These are phyloP conservation scores for Trichoplusia ni DNA, from an alignment of 1,140 invertebrate species.

Conservation along the genomic window DNA sequence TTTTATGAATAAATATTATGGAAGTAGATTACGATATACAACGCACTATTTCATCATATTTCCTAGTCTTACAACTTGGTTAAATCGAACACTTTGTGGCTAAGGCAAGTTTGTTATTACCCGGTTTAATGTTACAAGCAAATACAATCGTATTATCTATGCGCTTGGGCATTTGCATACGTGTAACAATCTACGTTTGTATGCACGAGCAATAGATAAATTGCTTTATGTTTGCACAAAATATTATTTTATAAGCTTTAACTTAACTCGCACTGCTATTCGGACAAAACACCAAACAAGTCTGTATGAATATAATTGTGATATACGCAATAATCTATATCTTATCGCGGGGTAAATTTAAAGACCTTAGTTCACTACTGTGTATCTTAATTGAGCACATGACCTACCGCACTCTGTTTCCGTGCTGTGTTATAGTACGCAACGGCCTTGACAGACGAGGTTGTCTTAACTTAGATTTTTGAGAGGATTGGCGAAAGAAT, in stretches of 20 bases:
- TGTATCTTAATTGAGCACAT: slow-evolving; percentile 16
- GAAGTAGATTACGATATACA: background rate
- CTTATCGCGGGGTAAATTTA: slow-evolving; percentile 1
- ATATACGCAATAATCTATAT: no score
- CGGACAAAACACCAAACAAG: no score
- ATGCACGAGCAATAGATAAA: no score
- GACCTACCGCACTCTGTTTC: slow-evolving; percentile 32
- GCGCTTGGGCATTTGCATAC: background rate
- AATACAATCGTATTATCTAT: slow-evolving; percentile 12
- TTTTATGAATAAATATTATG: background rate
- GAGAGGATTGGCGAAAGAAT: background rate
- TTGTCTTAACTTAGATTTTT: background rate
- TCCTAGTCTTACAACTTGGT: background rate
- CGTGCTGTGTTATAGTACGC: background rate
- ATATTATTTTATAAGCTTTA: no score
- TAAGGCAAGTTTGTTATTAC: slow-evolving; percentile 27
- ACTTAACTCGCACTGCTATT: no score
- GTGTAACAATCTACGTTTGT: background rate
- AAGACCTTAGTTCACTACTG: background rate
- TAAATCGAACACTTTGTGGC: slow-evolving; percentile 24
- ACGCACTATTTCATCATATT: slow-evolving; percentile 3
- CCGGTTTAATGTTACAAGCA: slow-evolving; percentile 19
- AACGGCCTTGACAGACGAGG: slow-evolving; percentile 14
- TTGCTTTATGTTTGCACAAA: no score
- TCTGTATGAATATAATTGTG: no score